Percentiles rank a stretch among this genome's conserved stretches.
These are phyloP conservation scores for Melanogrammus aeglefinus DNA, from an alignment of 2,797 vertebrate species.

Conservation along the genomic window DNA sequence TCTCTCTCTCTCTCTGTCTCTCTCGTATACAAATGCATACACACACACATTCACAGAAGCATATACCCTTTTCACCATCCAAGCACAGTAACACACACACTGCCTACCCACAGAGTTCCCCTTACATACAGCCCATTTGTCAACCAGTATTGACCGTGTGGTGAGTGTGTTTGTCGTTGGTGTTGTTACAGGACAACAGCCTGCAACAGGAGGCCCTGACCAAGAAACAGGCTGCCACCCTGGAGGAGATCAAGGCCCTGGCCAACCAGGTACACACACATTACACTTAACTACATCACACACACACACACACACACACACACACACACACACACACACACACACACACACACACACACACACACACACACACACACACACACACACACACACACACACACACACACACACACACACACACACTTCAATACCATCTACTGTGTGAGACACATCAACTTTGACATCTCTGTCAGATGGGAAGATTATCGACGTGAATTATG, in stretches of 20 bases:
- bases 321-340: too few relatives aligned
- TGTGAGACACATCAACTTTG: too few relatives aligned
- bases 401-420: too few relatives aligned
- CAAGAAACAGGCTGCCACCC: constrained; percentile 83
- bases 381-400: too few relatives aligned
- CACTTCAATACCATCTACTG: too few relatives aligned
- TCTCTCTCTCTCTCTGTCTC: constrained; percentile 6
- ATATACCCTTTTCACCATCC: constrained; percentile 30
- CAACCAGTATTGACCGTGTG: background rate
- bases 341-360: too few relatives aligned
- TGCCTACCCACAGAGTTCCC: background rate
- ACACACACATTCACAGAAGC: background rate
- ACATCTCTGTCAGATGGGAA: too few relatives aligned
- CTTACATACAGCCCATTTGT: background rate
- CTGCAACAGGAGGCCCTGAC: constrained; percentile 81
- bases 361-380: too few relatives aligned
- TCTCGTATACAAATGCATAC: background rate
- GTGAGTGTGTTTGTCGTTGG: constrained; percentile 16
- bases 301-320: background rate
- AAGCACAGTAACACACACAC: constrained; percentile 20
- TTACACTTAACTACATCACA: background rate
- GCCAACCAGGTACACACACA: constrained; percentile 77
- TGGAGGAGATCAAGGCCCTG: constrained; percentile 80
- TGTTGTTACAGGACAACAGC: constrained; percentile 76
- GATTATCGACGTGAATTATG: background rate